These are phyloP conservation scores for Drosophila lutescens DNA, from an alignment of 2,888 invertebrate species.

Conservation along the genomic window DNA sequence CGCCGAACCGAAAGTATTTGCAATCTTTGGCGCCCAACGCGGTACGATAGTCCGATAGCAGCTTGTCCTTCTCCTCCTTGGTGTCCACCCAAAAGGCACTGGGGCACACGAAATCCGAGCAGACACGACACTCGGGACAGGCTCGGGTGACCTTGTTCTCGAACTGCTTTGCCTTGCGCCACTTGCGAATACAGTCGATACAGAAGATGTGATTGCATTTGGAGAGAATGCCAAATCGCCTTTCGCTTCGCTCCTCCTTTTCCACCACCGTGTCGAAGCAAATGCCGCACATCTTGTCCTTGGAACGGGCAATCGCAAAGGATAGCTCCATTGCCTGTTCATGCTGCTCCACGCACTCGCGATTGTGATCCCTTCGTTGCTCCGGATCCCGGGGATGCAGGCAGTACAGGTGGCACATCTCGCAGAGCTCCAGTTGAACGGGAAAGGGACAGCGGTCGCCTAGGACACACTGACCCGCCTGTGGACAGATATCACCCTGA, in stretches of 20 bases:
- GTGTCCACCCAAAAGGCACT: conserved; percentile 93
- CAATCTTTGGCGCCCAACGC: conserved; percentile 91
- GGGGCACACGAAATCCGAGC: conserved; percentile 93
- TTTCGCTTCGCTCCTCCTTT: conserved; percentile 86
- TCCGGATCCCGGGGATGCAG: conserved; percentile 88
- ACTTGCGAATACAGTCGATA: conserved; percentile 91
- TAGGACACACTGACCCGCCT: conserved; percentile 77
- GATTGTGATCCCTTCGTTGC: conserved; percentile 86
- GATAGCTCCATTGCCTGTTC: conserved; percentile 93
- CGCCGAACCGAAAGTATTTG: conserved; percentile 92
- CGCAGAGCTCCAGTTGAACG: conserved; percentile 89
- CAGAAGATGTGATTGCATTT: conserved; percentile 95
- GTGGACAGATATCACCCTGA: conserved; percentile 71
- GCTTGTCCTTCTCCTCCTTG: conserved; percentile 91
- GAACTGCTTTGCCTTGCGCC: conserved; percentile 92
- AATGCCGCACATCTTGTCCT: conserved; percentile 92
- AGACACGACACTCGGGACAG: conserved; percentile 93
- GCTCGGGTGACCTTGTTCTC: conserved; percentile 91
- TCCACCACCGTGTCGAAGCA: conserved; percentile 92
- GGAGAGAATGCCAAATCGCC: conserved; percentile 93
- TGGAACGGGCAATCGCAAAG: conserved; percentile 91
- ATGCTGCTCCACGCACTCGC: conserved; percentile 90
- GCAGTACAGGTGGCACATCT: conserved; percentile 89
- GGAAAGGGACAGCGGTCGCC: conserved; percentile 86
- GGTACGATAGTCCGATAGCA: conserved; percentile 90